These are phyloP conservation scores for Corvus cornix DNA, from an alignment of 2,113 vertebrate species.

Conservation along the genomic window DNA sequence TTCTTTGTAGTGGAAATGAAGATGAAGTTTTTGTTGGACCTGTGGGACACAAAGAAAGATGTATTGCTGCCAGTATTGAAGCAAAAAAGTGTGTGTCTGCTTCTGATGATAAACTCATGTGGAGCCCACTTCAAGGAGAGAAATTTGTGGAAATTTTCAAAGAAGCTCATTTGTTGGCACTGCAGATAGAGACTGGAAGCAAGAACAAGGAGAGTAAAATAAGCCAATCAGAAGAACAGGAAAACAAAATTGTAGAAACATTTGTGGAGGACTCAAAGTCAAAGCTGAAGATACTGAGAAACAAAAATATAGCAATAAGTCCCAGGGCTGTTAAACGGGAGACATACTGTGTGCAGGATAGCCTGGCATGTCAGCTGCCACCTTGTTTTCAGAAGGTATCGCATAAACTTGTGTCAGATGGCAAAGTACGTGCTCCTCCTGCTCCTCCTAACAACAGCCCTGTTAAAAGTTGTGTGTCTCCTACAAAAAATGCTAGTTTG, in stretches of 20 bases:
- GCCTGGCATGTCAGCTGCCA: conserved; percentile 72
- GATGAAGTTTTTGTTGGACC: conserved; percentile 89
- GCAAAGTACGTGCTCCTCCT: neutral
- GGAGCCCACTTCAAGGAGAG: conserved; percentile 82
- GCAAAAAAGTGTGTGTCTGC: neutral
- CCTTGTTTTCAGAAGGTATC: conserved; percentile 64
- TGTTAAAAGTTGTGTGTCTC: neutral
- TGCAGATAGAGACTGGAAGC: conserved; percentile 71
- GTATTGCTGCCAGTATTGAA: conserved; percentile 67
- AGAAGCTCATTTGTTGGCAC: conserved; percentile 85
- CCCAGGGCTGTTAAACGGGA: conserved; percentile 81
- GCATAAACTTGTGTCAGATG: neutral
- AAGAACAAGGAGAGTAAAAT: neutral
- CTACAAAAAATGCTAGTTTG: neutral
- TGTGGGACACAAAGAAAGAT: conserved; percentile 76
- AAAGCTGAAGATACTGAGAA: conserved; percentile 77
- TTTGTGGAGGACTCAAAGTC: conserved; percentile 78
- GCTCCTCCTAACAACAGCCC: conserved; percentile 54
- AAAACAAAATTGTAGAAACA: conserved; percentile 49
- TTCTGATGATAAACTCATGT: conserved; percentile 33
- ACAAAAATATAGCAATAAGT: conserved; percentile 50
- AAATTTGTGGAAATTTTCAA: conserved; percentile 85
- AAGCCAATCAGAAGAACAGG: neutral
- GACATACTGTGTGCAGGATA: conserved; percentile 84
- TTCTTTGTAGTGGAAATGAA: conserved; percentile 74